phyloP scores from a whole-genome alignment of 2,888 invertebrate species.

The Cheiracanthium punctorium region DNA sequence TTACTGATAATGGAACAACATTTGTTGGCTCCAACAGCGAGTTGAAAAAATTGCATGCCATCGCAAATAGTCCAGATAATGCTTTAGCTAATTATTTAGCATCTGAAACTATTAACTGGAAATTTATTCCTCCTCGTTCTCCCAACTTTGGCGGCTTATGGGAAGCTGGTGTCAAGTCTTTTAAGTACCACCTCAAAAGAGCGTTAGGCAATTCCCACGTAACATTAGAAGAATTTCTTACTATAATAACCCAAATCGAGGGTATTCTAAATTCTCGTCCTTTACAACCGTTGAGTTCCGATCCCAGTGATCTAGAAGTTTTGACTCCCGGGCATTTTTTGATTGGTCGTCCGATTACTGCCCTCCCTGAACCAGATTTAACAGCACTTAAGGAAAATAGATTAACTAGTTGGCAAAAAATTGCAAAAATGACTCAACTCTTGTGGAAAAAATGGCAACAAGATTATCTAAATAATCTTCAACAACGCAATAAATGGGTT shows the following conservation, averaged over 20 bases:
- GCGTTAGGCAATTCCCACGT: background rate
- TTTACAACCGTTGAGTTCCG: background rate
- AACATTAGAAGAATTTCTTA: background rate
- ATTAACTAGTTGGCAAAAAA: background rate
- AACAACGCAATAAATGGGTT: background rate
- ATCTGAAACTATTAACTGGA: conserved; percentile 68
- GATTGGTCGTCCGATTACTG: background rate
- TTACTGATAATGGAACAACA: conserved; percentile 69
- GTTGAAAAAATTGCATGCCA: background rate
- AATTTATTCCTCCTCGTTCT: conserved; percentile 60
- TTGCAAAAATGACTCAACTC: background rate
- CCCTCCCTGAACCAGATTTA: background rate
- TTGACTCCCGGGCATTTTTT: background rate
- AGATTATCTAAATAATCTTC: background rate
- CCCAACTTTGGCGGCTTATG: conserved; percentile 70
- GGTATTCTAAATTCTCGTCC: background rate
- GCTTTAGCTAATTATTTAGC: conserved; percentile 17
- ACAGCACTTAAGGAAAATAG: background rate
- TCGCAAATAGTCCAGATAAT: background rate
- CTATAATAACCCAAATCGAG: background rate
- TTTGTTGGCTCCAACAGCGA: conserved; percentile 62
- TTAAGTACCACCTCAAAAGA: conserved; percentile 62
- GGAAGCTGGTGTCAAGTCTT: conserved; percentile 68
- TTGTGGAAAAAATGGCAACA: background rate
- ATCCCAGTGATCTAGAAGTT: background rate